Conservation (phyloP, 2,888 invertebrate species). For the Andrena flavipes region DNA sequence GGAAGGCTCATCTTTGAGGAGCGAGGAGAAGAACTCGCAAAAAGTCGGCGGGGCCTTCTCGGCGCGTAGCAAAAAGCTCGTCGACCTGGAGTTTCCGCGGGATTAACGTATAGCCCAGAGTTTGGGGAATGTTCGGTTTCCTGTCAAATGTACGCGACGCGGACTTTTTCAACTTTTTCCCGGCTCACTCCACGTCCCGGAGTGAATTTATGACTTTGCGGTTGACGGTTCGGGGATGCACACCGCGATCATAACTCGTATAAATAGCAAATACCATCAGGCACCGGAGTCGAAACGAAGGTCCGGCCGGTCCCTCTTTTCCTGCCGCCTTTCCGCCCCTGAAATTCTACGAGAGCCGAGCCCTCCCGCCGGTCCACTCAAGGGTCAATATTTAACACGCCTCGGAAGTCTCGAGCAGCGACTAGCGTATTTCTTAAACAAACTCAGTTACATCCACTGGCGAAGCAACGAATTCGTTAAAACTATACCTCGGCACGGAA, state of each 20-base stretch:
- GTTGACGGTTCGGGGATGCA: not conserved
- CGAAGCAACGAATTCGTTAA: too few species aligned
- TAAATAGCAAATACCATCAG: not conserved
- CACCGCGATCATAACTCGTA: not conserved
- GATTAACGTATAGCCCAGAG: constrained; percentile 2
- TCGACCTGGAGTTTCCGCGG: constrained; percentile 12
- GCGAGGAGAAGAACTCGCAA: not conserved
- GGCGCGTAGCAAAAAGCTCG: not conserved
- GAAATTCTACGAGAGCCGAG: too few species aligned
- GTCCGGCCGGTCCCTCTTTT: not conserved
- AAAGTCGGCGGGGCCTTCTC: not conserved
- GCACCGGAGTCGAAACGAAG: not conserved
- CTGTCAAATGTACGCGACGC: constrained; percentile 24
- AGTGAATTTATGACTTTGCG: constrained; percentile 18
- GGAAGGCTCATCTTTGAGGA: not conserved
- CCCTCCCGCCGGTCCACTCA: too few species aligned
- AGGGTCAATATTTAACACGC: too few species aligned
- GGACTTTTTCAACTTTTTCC: constrained; percentile 17
- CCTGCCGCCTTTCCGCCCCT: too few species aligned
- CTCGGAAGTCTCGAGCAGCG: too few species aligned
- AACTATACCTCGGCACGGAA: too few species aligned
- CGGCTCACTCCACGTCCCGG: constrained; percentile 14
- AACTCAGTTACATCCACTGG: not conserved
- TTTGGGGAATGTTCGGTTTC: constrained; percentile 3
- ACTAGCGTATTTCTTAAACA: too few species aligned